Evolutionary conservation across 2,797 vertebrate genomes (phyloP).

Genomic region (Clarias laeviceps): DNA sequence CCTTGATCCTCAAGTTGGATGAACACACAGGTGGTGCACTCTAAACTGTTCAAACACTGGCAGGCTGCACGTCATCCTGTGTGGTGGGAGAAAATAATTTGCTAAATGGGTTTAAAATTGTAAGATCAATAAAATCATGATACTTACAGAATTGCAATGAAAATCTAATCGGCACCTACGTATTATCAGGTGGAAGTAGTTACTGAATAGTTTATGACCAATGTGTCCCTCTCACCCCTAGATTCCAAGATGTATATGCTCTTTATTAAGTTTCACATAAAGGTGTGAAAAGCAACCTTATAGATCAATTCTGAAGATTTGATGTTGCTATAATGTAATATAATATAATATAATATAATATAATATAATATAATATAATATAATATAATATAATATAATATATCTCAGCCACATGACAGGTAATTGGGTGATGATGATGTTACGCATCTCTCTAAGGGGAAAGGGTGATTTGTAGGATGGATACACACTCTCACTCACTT

Average conservation of each 20-base stretch:
- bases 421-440: slow-evolving; percentile 62
- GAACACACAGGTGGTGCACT: not conserved
- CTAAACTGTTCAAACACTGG: too few relatives aligned
- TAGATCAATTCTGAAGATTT: not conserved
- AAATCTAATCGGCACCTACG: too few relatives aligned
- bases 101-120: too few relatives aligned
- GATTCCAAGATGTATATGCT: not conserved
- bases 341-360: not conserved
- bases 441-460: slow-evolving; percentile 46
- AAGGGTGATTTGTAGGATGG: slow-evolving; percentile 56
- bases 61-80: too few relatives aligned
- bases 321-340: not conserved
- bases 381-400: not conserved
- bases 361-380: not conserved
- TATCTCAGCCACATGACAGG: not conserved
- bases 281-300: not conserved
- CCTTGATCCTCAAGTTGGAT: not conserved
- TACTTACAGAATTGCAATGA: too few relatives aligned
- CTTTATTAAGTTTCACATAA: not conserved
- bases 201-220: not conserved
- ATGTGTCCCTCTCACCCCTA: not conserved
- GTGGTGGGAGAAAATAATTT: too few relatives aligned
- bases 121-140: too few relatives aligned
- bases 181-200: not conserved
- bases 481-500: slow-evolving; percentile 29